Percentiles rank a stretch among this genome's conserved stretches.
phyloP scores from a whole-genome alignment of 2,797 vertebrate genomes.

The Geotrypetes seraphini region DNA sequence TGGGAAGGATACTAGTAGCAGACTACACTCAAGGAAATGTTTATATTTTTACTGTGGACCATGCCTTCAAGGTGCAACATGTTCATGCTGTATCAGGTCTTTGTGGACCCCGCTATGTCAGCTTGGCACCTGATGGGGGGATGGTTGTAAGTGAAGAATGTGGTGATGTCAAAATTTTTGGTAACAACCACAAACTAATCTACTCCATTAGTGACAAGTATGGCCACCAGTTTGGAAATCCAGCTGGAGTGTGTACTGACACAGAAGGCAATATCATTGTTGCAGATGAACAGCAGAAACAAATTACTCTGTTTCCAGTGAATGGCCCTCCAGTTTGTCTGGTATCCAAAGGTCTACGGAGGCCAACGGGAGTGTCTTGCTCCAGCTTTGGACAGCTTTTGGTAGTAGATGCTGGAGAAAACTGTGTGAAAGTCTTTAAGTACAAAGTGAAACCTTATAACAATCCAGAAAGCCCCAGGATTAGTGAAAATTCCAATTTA shows the following conservation, averaged over 20 bases:
- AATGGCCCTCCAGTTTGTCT: constrained; percentile 28
- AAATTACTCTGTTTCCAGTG: constrained; percentile 36
- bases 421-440: constrained; percentile 38
- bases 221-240: constrained; percentile 30
- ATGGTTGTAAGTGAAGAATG: constrained; percentile 45
- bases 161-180: constrained; percentile 35
- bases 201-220: constrained; percentile 32
- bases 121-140: constrained; percentile 4
- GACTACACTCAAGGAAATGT: constrained; percentile 34
- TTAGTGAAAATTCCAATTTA: neutral
- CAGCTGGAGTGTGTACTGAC: constrained; percentile 29
- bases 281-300: constrained; percentile 27
- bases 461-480: neutral
- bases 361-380: constrained; percentile 29
- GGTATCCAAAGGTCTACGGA: constrained; percentile 27
- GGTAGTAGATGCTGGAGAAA: constrained; percentile 31
- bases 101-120: constrained; percentile 32
- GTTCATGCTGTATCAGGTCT: constrained; percentile 16
- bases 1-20: constrained; percentile 33
- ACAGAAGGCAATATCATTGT: constrained; percentile 33
- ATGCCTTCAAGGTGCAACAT: constrained; percentile 3
- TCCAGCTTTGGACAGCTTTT: constrained; percentile 32
- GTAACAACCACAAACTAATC: constrained; percentile 15
- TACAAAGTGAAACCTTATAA: constrained; percentile 18
- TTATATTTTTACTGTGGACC: constrained; percentile 33